Conservation (phyloP, 1,140 invertebrate species). For the Aporrectodea caliginosa region DNA sequence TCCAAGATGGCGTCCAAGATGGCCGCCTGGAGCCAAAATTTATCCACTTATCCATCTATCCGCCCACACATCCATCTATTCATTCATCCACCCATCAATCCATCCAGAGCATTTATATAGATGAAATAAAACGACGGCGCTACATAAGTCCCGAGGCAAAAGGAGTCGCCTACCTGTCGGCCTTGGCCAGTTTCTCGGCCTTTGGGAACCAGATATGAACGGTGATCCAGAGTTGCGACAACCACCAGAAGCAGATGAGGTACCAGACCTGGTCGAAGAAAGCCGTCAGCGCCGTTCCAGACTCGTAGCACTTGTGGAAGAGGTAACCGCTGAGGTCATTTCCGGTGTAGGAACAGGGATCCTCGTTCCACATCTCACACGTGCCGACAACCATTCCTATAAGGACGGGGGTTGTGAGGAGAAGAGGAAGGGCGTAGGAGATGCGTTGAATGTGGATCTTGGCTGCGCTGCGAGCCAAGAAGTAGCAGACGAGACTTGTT, state of each 20-base stretch:
- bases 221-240: constrained; percentile 15
- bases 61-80: too few species aligned
- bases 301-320: background rate
- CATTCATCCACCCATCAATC: background rate
- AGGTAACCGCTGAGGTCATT: background rate
- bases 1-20: too few species aligned
- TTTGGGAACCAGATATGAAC: constrained; percentile 16
- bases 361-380: constrained; percentile 16
- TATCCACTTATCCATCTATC: too few species aligned
- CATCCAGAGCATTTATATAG: too few species aligned
- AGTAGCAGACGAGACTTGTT: constrained; percentile 9
- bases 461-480: background rate
- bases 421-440: background rate
- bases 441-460: constrained; percentile 18
- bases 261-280: constrained; percentile 9
- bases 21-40: too few species aligned
- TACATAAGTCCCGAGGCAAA: background rate
- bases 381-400: background rate
- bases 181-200: constrained; percentile 6
- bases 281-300: background rate
- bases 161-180: background rate
- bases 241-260: constrained; percentile 15
- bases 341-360: background rate
- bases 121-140: too few species aligned
- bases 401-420: constrained; percentile 5